Base-by-base conservation (phyloP, 2,888 invertebrate species). In the Heliconius cydno region DNA sequence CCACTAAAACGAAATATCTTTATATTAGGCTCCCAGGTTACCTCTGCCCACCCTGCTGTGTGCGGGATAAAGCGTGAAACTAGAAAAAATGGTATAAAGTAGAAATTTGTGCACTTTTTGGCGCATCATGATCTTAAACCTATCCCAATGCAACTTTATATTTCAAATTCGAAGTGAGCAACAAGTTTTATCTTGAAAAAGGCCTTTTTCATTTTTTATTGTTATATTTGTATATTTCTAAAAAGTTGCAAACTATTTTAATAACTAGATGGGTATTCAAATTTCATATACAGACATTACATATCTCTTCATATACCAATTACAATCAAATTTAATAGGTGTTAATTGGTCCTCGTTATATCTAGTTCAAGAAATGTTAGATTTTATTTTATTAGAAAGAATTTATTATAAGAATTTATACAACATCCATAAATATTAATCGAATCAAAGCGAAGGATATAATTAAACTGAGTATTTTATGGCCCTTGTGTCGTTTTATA, bases 281-380 rank as follows among this genome's bases (percentile, higher is more conserved):
- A 65, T 65, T 65, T 15, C 6, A 28, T 65, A 22, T 10, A 10
- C 19, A 60, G 0, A 22, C 22, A 19, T 19, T 7, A 28, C 6
- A 25, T 25, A 46, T 28, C 41, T 41, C 25, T 41, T 25, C 30
- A 28, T 60, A 10, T 28, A 75, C 28, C 28, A 66, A 66, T 66
- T 60, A 30, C 67, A 74, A 77, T 74, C 66, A 81, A 78, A 76
- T 30, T 76, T 78, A 76, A 81, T 81, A 73, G 81, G 60, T 76
- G 25, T 63, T 78, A 78, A 81, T 79, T 78, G 79, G n/a, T 73
- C 15, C 80, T 73, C 78, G 78, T 78, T 81, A 77, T 72, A 74
- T 38, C 41, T 63, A 75, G 25, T 41, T 72, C 66, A 81, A 63
- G 67, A 70, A 63, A 30, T 78, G 73, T 74, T 80, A 79, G 76